Conservation (phyloP, 2,113 vertebrate species). For the Petrocephalus zakoni region DNA sequence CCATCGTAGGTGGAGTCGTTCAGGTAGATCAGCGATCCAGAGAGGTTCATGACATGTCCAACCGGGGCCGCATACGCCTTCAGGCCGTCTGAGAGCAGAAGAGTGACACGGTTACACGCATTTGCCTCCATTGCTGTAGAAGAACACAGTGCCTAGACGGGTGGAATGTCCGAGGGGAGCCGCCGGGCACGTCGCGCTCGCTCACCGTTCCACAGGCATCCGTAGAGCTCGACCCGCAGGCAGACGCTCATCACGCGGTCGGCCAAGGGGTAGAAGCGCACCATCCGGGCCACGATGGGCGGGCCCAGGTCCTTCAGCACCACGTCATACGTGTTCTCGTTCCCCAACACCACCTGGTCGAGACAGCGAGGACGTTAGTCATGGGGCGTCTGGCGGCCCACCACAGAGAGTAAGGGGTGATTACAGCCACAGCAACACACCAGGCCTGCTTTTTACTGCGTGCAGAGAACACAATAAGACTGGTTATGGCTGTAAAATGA, state of each 20-base stretch:
- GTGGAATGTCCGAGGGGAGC: neutral
- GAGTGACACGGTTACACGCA: neutral
- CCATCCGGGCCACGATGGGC: constrained; percentile 74
- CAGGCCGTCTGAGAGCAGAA: constrained; percentile 65
- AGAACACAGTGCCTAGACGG: neutral
- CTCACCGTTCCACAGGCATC: constrained; percentile 85
- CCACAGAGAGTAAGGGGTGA: neutral
- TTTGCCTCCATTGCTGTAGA: neutral
- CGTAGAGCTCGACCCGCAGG: constrained; percentile 87
- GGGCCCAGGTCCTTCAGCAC: constrained; percentile 89
- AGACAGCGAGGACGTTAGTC: neutral
- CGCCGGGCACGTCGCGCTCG: neutral
- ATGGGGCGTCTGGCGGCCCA: neutral
- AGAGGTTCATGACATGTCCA: constrained; percentile 78
- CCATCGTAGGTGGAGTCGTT: constrained; percentile 93
- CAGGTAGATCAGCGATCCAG: constrained; percentile 63
- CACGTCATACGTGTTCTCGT: constrained; percentile 81
- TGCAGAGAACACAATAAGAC: neutral
- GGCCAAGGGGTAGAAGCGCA: constrained; percentile 81
- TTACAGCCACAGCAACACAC: neutral
- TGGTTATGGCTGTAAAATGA: neutral
- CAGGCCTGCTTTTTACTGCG: neutral
- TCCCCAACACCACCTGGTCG: constrained; percentile 79
- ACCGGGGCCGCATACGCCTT: constrained; percentile 76
- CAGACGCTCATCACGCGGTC: constrained; percentile 93